These are phyloP conservation scores for Pipistrellus pipistrellus DNA, from an alignment of 2,797 vertebrate genomes.

Conservation along the genomic window DNA sequence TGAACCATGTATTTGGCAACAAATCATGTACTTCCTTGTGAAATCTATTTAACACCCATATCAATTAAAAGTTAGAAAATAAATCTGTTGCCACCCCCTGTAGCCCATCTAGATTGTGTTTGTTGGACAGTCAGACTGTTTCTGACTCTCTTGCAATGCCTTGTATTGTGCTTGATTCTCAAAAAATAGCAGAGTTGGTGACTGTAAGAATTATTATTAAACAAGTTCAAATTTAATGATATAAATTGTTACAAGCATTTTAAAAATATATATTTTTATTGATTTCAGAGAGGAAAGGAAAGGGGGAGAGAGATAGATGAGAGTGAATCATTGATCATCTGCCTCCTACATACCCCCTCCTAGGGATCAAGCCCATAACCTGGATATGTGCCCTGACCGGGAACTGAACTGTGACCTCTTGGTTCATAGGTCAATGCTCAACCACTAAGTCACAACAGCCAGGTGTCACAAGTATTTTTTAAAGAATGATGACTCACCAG, in stretches of 20 bases:
- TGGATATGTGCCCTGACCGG: no score
- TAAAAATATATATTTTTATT: no score
- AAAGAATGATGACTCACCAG: background rate
- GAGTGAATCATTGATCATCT: no score
- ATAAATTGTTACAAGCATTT: background rate
- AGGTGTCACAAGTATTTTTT: background rate
- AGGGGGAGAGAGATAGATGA: no score
- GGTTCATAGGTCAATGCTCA: no score
- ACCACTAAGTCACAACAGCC: no score
- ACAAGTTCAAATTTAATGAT: background rate
- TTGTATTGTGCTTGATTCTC: background rate
- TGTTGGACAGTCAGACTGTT: background rate
- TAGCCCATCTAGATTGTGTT: background rate
- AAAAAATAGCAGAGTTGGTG: background rate
- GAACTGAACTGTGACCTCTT: no score
- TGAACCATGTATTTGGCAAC: background rate
- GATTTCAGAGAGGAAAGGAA: no score
- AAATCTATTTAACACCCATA: background rate
- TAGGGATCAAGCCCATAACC: no score
- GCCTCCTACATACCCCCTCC: no score
- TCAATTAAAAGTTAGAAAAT: background rate
- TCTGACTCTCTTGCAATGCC: background rate
- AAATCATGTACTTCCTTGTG: background rate
- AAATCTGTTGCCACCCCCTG: background rate
- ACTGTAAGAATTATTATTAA: background rate